Evolutionary conservation across 1,140 invertebrate species (phyloP).

Genomic region (Hirudo medicinalis): DNA sequence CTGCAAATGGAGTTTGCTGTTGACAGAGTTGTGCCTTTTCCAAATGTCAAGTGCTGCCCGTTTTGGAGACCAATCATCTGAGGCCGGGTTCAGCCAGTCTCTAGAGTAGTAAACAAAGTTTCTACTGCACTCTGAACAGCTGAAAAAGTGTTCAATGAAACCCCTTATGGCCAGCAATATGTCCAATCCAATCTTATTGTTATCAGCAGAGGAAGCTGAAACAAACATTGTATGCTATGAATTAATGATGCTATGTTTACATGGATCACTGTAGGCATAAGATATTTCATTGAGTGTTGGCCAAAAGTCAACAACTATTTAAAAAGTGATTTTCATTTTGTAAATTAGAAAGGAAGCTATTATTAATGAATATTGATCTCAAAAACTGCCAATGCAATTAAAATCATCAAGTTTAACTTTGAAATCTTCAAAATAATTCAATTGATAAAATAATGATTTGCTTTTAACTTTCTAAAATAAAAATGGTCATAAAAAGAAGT

Average conservation of each 20-base stretch:
- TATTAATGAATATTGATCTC: too few species aligned
- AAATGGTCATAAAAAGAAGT: too few species aligned
- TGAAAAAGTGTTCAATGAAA: conserved; percentile 78
- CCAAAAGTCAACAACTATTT: too few species aligned
- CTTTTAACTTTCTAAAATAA: too few species aligned
- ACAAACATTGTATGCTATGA: neutral
- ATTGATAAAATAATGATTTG: too few species aligned
- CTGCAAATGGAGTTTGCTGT: conserved; percentile 63
- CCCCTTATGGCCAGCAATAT: conserved; percentile 60
- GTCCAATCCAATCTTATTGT: neutral
- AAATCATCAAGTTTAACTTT: too few species aligned
- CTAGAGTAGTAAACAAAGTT: conserved; percentile 57
- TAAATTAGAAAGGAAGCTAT: too few species aligned
- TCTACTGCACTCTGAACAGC: conserved; percentile 66
- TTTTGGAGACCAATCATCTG: neutral
- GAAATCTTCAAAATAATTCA: too few species aligned
- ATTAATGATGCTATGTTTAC: neutral
- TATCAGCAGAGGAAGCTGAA: too few species aligned
- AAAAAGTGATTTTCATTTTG: too few species aligned
- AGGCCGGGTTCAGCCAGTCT: neutral
- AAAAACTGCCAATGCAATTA: too few species aligned
- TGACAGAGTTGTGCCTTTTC: conserved; percentile 48
- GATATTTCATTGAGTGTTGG: neutral
- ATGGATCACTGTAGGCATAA: neutral
- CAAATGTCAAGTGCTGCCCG: conserved; percentile 34